Conservation (phyloP, 2,888 invertebrate species). For the Salticus scenicus region DNA sequence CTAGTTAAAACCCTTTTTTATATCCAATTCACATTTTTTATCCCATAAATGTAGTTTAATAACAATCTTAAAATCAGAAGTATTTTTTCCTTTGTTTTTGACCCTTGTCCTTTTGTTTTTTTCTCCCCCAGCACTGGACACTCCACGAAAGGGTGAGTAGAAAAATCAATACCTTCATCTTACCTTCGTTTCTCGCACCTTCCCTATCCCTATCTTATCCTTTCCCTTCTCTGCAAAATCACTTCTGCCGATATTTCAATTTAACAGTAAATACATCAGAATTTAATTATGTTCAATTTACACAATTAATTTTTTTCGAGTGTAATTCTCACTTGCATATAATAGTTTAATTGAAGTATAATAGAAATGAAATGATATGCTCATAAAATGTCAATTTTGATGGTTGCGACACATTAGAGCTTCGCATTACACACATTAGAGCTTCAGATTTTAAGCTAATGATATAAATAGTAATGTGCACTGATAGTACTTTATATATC, state of each 20-base stretch:
- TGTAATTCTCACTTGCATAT: too few relatives aligned
- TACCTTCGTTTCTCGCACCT: constrained; percentile 50
- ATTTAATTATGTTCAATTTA: too few relatives aligned
- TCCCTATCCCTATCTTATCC: constrained; percentile 13
- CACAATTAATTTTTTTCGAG: too few relatives aligned
- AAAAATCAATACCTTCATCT: constrained; percentile 65
- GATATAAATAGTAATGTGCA: too few relatives aligned
- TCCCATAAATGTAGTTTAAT: constrained; percentile 39
- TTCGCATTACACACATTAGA: too few relatives aligned
- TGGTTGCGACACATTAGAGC: too few relatives aligned
- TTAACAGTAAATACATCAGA: too few relatives aligned
- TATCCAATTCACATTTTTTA: constrained; percentile 14
- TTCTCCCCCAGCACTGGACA: constrained; percentile 70
- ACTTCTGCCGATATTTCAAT: background rate
- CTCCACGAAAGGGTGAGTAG: constrained; percentile 71
- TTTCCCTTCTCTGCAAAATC: constrained; percentile 16
- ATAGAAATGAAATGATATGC: too few relatives aligned
- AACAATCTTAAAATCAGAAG: constrained; percentile 8
- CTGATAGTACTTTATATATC: too few relatives aligned
- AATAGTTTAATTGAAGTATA: too few relatives aligned
- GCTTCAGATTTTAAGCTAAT: too few relatives aligned
- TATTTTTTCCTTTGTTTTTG: constrained; percentile 52
- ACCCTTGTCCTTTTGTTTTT: constrained; percentile 67
- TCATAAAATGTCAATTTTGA: too few relatives aligned
- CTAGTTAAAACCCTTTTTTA: background rate